Evolutionary conservation across 2,113 vertebrate genomes (phyloP).

Genomic region (Shinisaurus crocodilurus): DNA sequence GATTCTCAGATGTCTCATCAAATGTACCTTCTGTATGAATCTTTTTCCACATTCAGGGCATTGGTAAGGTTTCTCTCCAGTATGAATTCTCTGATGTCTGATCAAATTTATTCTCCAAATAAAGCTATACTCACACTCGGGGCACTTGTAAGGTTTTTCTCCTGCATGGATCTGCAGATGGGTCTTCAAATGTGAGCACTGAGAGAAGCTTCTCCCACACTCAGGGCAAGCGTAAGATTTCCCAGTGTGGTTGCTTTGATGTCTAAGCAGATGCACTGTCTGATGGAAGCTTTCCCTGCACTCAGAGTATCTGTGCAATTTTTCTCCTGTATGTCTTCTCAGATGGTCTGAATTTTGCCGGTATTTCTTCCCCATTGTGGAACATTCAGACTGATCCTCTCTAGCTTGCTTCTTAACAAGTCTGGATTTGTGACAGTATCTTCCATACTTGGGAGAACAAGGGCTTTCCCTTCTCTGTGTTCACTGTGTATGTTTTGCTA

Average conservation of each 20-base stretch:
- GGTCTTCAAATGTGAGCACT: conserved; percentile 52
- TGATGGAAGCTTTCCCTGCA: conserved; percentile 66
- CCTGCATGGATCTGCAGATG: conserved; percentile 55
- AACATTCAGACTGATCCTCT: background rate
- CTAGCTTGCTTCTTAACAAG: conserved; percentile 66
- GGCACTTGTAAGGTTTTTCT: conserved; percentile 37
- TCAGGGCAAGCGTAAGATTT: conserved; percentile 51
- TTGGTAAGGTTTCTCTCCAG: too few species aligned
- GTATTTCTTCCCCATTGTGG: too few species aligned
- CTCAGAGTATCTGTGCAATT: conserved; percentile 61
- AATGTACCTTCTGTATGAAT: background rate
- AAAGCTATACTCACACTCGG: conserved; percentile 60
- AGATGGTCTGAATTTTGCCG: background rate
- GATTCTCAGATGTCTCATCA: background rate
- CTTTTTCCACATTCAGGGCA: background rate
- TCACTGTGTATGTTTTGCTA: background rate
- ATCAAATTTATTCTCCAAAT: conserved; percentile 37
- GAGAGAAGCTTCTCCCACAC: conserved; percentile 54
- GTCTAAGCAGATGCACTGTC: too few species aligned
- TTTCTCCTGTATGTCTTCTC: conserved; percentile 71
- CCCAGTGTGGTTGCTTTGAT: conserved; percentile 53
- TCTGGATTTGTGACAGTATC: background rate
- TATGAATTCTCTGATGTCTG: conserved; percentile 46
- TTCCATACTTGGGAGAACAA: background rate
- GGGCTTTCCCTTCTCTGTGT: background rate